phyloP scores from a whole-genome alignment of 2,888 invertebrate genomes.

The Apamea crenata region DNA sequence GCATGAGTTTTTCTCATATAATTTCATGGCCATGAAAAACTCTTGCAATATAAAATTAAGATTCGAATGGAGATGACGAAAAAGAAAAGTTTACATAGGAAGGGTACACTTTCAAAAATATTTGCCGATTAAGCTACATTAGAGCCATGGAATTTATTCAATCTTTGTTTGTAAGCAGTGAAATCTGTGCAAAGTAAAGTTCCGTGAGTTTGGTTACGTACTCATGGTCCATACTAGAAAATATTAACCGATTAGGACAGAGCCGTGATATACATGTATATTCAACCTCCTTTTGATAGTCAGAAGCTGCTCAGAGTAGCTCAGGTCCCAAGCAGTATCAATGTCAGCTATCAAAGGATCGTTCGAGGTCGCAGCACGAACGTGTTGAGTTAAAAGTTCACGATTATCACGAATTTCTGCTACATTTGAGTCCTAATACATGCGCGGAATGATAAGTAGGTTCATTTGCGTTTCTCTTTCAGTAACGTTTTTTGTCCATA shows the following conservation, averaged over 20 bases:
- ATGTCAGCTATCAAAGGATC: slow-evolving; percentile 37
- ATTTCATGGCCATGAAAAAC: no score
- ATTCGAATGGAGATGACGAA: not conserved
- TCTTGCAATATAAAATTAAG: not conserved
- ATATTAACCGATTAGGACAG: no score
- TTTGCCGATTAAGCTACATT: no score
- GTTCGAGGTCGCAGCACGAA: slow-evolving; percentile 33
- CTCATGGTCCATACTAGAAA: no score
- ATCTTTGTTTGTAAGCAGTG: no score
- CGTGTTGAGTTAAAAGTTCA: slow-evolving; percentile 55
- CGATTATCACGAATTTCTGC: slow-evolving; percentile 39
- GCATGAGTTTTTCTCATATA: no score
- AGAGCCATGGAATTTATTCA: no score
- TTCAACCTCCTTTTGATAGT: no score
- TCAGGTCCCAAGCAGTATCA: slow-evolving; percentile 24
- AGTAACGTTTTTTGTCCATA: not conserved
- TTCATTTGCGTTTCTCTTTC: slow-evolving; percentile 19
- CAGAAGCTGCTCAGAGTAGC: no score
- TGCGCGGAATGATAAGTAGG: slow-evolving; percentile 30
- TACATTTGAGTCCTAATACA: slow-evolving; percentile 32
- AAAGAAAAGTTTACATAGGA: not conserved
- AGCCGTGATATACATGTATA: no score
- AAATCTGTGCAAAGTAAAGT: not conserved
- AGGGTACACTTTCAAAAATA: no score
- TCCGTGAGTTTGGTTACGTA: not conserved